Conservation (phyloP, 2,113 vertebrate species). For the Rhinoptilus africanus region DNA sequence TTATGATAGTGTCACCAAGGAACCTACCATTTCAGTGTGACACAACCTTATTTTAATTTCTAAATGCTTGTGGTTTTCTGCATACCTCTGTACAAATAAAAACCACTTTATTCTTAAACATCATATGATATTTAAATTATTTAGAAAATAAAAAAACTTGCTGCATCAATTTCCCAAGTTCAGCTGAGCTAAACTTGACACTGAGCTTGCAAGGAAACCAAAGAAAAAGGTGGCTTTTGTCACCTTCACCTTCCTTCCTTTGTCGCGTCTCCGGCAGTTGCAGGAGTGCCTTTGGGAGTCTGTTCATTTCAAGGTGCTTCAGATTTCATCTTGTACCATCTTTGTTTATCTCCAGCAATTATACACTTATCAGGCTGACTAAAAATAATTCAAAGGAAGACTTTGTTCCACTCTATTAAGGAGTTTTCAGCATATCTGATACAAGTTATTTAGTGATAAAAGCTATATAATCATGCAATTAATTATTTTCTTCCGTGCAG, state of each 20-base stretch:
- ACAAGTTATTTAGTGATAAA: neutral
- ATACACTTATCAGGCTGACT: neutral
- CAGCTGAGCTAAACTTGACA: neutral
- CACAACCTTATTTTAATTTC: neutral
- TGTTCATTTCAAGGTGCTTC: neutral
- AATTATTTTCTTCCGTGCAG: neutral
- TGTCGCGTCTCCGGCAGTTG: rapidly evolving
- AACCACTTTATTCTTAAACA: neutral
- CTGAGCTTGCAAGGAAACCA: neutral
- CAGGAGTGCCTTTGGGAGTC: neutral
- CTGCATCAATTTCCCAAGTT: neutral
- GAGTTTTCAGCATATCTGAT: neutral
- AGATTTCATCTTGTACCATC: neutral
- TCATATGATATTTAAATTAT: neutral
- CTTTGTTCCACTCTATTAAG: neutral
- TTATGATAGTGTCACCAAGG: neutral
- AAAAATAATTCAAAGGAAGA: neutral
- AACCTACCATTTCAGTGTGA: neutral
- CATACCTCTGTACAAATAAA: neutral
- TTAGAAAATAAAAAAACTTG: neutral
- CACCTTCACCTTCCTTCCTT: neutral
- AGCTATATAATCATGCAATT: neutral
- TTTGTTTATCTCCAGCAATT: neutral
- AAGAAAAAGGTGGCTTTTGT: neutral
- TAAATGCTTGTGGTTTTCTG: neutral